Evolutionary conservation across 2,113 vertebrate genomes (phyloP), one percentile per base, ranked within the genome.

Genomic region (Spea bombifrons): DNA sequence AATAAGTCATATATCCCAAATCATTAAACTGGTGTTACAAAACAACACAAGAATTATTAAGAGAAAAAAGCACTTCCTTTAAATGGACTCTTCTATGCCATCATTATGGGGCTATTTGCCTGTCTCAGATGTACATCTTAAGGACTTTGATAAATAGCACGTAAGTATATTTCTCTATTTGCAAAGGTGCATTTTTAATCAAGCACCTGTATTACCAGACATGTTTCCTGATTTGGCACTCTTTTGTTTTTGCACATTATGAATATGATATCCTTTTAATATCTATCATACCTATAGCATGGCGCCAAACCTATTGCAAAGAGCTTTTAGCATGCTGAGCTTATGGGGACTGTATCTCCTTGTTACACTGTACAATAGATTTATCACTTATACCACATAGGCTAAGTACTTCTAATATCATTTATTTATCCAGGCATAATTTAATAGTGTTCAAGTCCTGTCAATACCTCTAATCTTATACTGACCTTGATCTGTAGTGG

Each of bases 361-460:
- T 65, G 47, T 69, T 80, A 48, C 10, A 50, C 64, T 73, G 47
- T 61, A n/a, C 52, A 45, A 49, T 73, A 43, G 71, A 80, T 80
- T 80, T 80, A 73, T 80, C 17, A 17, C 45, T 65, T n/a, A 49
- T 49, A 61, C 69, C 44, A 7, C 47, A 75, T 53, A 80, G 55
- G 49, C 78, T 79, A 80, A 80, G 78, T 80, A 80, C 71, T 17
- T 49, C 66, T 64, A 53, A 47, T 72, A 78, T 80, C 50, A 80
- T 80, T 80, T 74, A 80, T 80, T 80, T 73, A 80, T 80, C 46
- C 8, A 59, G 63, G 44, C 43, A 59, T 73, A 66, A 73, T 79
- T 73, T 79, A 79, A 48, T 55, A 66, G 49, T 55, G 17, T 45
- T 59, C 71, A 67, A 53, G 44, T 55, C 64, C 59, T 48, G 50